These are phyloP conservation scores for Molossus molossus DNA, from an alignment of 2,797 vertebrate genomes.

Conservation along the genomic window DNA sequence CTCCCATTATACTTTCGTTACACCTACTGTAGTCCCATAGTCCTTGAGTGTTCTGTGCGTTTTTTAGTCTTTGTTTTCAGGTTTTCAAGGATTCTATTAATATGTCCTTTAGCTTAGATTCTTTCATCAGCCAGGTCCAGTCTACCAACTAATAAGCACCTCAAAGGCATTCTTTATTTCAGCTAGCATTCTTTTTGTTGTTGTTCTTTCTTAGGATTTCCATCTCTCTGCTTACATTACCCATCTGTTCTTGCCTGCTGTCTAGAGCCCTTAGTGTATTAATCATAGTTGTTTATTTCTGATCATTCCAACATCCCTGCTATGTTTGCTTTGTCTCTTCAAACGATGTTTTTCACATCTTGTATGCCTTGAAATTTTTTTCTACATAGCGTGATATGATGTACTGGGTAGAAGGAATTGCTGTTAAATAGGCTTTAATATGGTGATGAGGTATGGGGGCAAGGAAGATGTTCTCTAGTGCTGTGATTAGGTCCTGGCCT, in stretches of 20 bases:
- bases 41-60: not conserved
- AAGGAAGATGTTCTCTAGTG: not conserved
- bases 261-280: not conserved
- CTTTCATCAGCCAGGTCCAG: not conserved
- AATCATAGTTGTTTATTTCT: not conserved
- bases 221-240: not conserved
- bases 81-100: not conserved
- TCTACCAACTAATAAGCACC: not conserved
- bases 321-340: not conserved
- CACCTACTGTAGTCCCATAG: not conserved
- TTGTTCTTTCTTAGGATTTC: not conserved
- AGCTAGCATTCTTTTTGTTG: not conserved
- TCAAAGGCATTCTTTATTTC: not conserved
- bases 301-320: not conserved
- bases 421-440: not conserved
- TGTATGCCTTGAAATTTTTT: not conserved
- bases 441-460: not conserved
- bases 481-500: not conserved
- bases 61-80: not conserved
- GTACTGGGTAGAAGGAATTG: not conserved
- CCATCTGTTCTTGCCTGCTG: not conserved
- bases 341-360: not conserved
- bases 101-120: not conserved
- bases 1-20: not conserved
- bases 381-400: not conserved